phyloP scores from a whole-genome alignment of 2,888 invertebrate genomes.

The Furcula furcula region DNA sequence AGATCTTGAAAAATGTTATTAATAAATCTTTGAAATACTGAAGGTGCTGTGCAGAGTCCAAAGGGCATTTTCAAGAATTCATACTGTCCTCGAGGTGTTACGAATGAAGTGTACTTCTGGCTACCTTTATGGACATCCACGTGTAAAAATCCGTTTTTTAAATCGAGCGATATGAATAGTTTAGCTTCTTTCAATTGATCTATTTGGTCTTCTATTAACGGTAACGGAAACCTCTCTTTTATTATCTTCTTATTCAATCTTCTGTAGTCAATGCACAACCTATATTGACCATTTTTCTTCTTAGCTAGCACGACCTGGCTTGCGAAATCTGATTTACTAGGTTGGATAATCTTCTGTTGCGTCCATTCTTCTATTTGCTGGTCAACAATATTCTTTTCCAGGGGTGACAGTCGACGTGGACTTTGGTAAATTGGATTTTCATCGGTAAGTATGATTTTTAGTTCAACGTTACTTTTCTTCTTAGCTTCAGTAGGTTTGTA shows the following conservation, averaged over 20 bases:
- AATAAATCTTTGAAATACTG: conserved; percentile 6
- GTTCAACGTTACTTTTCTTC: neutral
- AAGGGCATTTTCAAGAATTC: conserved; percentile 41
- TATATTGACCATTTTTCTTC: neutral
- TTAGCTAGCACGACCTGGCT: neutral
- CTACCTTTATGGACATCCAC: conserved; percentile 4
- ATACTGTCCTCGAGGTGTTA: conserved; percentile 38
- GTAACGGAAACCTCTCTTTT: neutral
- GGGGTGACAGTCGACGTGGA: neutral
- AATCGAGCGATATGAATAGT: neutral
- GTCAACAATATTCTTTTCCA: neutral
- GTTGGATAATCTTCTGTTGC: neutral
- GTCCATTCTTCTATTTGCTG: neutral
- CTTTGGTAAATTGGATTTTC: neutral
- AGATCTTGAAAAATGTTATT: conserved; percentile 7
- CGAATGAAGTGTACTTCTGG: conserved; percentile 47
- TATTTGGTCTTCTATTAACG: neutral
- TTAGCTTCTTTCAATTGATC: neutral
- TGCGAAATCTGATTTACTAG: neutral
- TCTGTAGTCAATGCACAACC: neutral
- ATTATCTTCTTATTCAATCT: neutral
- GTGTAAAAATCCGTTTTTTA: neutral
- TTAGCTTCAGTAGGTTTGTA: neutral
- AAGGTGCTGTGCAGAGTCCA: conserved; percentile 46
- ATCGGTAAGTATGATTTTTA: neutral